Evolutionary conservation across 2,797 vertebrate genomes (phyloP).

Genomic region (Hippopotamyrus pictus): DNA sequence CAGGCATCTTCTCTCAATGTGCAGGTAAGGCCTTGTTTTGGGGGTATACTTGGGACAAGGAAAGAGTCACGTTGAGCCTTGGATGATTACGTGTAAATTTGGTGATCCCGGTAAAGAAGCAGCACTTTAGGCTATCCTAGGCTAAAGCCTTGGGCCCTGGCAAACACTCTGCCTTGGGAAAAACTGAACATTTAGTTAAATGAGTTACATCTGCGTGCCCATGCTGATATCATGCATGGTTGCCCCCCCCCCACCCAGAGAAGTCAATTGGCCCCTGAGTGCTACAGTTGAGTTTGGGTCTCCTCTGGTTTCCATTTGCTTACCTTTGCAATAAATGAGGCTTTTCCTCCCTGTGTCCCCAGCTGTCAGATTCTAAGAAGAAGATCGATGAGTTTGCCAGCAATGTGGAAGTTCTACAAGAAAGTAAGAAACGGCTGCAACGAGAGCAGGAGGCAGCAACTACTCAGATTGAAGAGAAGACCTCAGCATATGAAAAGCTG

Average conservation of each 20-base stretch:
- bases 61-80: not conserved
- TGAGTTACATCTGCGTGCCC: not conserved
- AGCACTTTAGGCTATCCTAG: not conserved
- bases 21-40: conserved; percentile 64
- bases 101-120: not conserved
- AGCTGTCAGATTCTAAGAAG: conserved; percentile 90
- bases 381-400: conserved; percentile 80
- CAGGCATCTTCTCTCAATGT: conserved; percentile 84
- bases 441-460: conserved; percentile 83
- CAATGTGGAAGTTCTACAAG: conserved; percentile 80
- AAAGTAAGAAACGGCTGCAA: conserved; percentile 90
- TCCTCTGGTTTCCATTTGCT: not conserved
- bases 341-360: conserved; percentile 9
- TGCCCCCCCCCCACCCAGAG: not conserved
- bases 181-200: not conserved
- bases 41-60: not conserved
- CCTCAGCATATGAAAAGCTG: conserved; percentile 87
- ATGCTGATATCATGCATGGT: not conserved
- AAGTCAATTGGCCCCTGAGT: not conserved
- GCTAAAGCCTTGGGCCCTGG: not conserved
- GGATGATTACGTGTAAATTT: not conserved
- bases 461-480: conserved; percentile 90
- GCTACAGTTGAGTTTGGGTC: not conserved
- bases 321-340: not conserved
- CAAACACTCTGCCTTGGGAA: not conserved